Base-by-base conservation (phyloP, 2,113 vertebrate genomes). In the Lasiurus borealis region DNA sequence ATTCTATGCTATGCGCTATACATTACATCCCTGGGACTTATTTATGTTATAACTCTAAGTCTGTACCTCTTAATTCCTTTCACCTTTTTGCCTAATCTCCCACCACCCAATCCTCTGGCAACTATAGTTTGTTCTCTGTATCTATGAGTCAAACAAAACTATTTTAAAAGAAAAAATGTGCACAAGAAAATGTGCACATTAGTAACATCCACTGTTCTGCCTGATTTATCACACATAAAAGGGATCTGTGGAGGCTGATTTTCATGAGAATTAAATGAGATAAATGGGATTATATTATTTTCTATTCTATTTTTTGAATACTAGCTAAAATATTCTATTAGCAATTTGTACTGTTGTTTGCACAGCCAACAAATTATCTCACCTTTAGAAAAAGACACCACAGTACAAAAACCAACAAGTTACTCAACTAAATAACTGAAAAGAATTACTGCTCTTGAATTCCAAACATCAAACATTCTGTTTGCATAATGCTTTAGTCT, bases 181-280 rank as follows among this genome's bases (percentile, higher is more conserved):
- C 57, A 92, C 1, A 84, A 85, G 62, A 78, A 92, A 75, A 76
- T 86, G 69, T 31, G 18, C 29, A 76, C 34, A 59, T 40, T 77
- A 88, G 6, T 57, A 59, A 75, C 8, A 72, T 6, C 18, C 12
- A 85, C n/a, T 59, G 2, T 89, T 85, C 44, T 92, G 83, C 72
- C 85, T 95, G 81, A 76, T 62, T 66, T 95, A 69, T 76, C 18
- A 44, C 80, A 89, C 19, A 91, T 2, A 91, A 91, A 75, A 91
- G 1, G 5, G 19, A 73, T 0, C 25, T 83, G 18, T 21, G 8
- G 31, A 93, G 16, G 2, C 57, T 95, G 34, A 25, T 97, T 62
- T 81, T 73, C 36, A 19, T 69, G 23, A 94, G 64, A 98, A 97
- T 27, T 90, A 86, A 72, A 66, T 87, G 23, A 84, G 21, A 78